Percentiles rank a stretch among this genome's conserved stretches.
These are phyloP conservation scores for Pachliopta kotzebuea DNA, from an alignment of 2,888 invertebrate genomes.

Conservation along the genomic window DNA sequence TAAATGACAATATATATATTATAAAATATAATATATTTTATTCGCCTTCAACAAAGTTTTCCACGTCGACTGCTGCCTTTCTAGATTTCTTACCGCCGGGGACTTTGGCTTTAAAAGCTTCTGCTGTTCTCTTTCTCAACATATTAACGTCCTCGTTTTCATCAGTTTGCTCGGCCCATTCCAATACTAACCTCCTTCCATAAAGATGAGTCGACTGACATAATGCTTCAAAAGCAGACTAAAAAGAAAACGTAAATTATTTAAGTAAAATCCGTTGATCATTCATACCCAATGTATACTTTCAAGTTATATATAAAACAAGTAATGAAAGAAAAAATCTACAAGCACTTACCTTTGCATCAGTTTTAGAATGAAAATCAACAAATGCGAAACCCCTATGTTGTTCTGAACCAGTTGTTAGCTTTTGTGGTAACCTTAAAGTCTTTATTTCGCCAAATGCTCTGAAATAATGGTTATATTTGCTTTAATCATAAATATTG, in stretches of 20 bases:
- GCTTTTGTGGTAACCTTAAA: slow-evolving; percentile 94
- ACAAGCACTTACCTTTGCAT: slow-evolving; percentile 89
- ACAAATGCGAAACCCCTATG: slow-evolving; percentile 99
- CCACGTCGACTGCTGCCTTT: slow-evolving; percentile 70
- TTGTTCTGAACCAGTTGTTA: slow-evolving; percentile 85
- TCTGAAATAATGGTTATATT: slow-evolving; percentile 69
- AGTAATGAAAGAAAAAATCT: not conserved
- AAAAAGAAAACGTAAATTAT: slow-evolving; percentile 42
- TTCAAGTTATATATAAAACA: not conserved
- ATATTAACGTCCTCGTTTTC: slow-evolving; percentile 87
- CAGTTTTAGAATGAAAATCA: slow-evolving; percentile 92
- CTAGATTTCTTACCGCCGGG: slow-evolving; percentile 72
- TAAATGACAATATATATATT: slow-evolving; percentile 1
- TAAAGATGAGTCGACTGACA: slow-evolving; percentile 98
- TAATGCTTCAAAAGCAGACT: slow-evolving; percentile 95
- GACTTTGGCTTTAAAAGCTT: slow-evolving; percentile 64
- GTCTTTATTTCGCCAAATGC: slow-evolving; percentile 96
- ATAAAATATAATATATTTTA: slow-evolving; percentile 23
- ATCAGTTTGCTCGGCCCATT: slow-evolving; percentile 93
- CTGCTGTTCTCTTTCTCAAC: slow-evolving; percentile 92
- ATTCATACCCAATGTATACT: not conserved
- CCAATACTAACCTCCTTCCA: slow-evolving; percentile 95
- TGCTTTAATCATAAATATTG: not conserved
- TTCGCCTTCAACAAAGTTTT: slow-evolving; percentile 64
- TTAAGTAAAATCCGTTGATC: not conserved